Conservation (phyloP, 2,113 vertebrate species). For the Serilophus lunatus region DNA sequence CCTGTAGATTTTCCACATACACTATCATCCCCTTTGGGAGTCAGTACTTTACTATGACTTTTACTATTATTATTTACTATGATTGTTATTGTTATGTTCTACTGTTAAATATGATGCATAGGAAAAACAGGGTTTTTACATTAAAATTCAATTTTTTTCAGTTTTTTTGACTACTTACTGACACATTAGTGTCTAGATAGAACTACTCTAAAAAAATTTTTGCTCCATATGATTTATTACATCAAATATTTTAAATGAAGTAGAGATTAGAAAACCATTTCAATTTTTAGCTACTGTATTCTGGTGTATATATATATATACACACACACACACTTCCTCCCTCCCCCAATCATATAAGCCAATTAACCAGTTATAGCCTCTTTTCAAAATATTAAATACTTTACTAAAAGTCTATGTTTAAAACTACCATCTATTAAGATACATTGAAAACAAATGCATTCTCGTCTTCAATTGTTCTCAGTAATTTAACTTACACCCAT, state of each 20-base stretch:
- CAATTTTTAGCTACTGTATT: background rate
- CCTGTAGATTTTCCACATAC: constrained; percentile 39
- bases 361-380: background rate
- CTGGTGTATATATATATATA: background rate
- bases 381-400: background rate
- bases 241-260: constrained; percentile 33
- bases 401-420: background rate
- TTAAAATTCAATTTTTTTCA: constrained; percentile 47
- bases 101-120: constrained; percentile 51
- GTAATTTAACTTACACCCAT: background rate
- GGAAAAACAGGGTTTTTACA: constrained; percentile 52
- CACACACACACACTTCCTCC: too few species aligned
- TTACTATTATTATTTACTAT: background rate
- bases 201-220: constrained; percentile 41
- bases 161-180: constrained; percentile 14
- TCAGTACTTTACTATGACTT: constrained; percentile 41
- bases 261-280: background rate
- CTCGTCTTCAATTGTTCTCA: background rate
- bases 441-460: background rate
- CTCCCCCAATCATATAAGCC: fast-evolving
- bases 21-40: constrained; percentile 52
- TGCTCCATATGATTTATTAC: background rate
- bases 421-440: background rate
- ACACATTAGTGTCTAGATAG: constrained; percentile 36
- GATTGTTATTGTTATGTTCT: background rate